phyloP scores from a whole-genome alignment of 1,140 invertebrate species.

The Papilio xuthus region DNA sequence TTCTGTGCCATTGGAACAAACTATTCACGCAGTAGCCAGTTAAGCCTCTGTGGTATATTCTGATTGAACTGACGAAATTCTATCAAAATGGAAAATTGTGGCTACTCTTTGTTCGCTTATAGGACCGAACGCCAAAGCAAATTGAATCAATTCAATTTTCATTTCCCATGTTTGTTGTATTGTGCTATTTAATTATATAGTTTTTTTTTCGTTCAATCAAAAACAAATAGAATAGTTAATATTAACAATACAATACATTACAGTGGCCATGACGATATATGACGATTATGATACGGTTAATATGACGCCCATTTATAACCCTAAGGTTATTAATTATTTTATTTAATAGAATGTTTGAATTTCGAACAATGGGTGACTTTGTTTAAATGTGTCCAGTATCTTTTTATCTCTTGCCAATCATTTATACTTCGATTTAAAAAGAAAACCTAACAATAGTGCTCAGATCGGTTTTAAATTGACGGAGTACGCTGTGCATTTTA shows the following conservation, averaged over 20 bases:
- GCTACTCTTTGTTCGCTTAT: slow-evolving; percentile 14
- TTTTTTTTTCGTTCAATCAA: background rate
- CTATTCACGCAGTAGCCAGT: background rate
- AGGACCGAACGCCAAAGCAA: slow-evolving; percentile 1
- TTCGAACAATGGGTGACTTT: too few species aligned
- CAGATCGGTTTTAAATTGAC: background rate
- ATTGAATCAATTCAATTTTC: slow-evolving; percentile 15
- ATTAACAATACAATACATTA: too few species aligned
- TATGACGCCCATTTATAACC: too few species aligned
- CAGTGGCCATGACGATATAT: too few species aligned
- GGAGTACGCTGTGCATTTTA: slow-evolving; percentile 1
- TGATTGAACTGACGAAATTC: background rate
- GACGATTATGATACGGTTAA: too few species aligned
- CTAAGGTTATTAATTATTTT: too few species aligned
- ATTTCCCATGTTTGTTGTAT: background rate
- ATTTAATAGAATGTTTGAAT: too few species aligned
- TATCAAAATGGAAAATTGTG: slow-evolving; percentile 17
- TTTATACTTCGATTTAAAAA: background rate
- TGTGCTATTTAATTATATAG: slow-evolving; percentile 8
- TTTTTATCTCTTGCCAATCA: too few species aligned
- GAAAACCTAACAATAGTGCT: background rate
- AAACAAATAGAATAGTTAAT: background rate
- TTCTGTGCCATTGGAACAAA: background rate
- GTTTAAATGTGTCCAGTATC: too few species aligned
- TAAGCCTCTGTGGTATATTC: background rate